These are phyloP conservation scores for Pseudochromis fuscus DNA, from an alignment of 2,797 vertebrate species.

Conservation along the genomic window DNA sequence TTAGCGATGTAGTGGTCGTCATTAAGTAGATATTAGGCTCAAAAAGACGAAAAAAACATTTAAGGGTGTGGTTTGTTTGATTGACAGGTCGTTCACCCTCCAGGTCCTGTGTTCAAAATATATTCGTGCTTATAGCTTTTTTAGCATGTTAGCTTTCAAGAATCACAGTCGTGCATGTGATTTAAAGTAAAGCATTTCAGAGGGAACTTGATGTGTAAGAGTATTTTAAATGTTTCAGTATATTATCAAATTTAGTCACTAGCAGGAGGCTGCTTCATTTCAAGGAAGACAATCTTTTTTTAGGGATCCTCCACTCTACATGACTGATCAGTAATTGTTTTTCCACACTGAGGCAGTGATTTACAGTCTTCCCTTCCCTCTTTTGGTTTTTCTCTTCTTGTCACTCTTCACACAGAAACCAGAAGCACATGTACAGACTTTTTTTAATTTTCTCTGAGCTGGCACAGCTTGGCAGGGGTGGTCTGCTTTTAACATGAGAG, in stretches of 20 bases:
- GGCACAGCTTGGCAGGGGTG: constrained; percentile 4
- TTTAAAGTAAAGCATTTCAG: constrained; percentile 4
- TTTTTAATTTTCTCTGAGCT: neutral
- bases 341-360: constrained; percentile 1
- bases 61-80: too few species aligned
- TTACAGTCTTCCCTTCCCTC: neutral
- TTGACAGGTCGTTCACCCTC: too few species aligned
- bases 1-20: too few species aligned
- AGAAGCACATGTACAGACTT: neutral
- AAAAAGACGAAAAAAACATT: too few species aligned
- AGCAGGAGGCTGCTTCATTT: neutral
- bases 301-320: neutral
- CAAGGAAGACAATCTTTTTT: neutral
- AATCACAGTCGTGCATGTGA: neutral
- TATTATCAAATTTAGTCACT: neutral
- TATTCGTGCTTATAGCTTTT: too few species aligned
- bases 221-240: constrained; percentile 1
- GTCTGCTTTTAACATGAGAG: constrained; percentile 16
- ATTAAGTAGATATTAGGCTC: too few species aligned
- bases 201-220: constrained; percentile 1
- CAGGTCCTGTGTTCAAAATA: too few species aligned
- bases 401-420: neutral
- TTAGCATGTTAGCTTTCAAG: too few species aligned
- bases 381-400: neutral
- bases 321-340: constrained; percentile 24